phyloP scores from a whole-genome alignment of 2,888 invertebrate species.

The Parapristionchus giblindavisi region DNA sequence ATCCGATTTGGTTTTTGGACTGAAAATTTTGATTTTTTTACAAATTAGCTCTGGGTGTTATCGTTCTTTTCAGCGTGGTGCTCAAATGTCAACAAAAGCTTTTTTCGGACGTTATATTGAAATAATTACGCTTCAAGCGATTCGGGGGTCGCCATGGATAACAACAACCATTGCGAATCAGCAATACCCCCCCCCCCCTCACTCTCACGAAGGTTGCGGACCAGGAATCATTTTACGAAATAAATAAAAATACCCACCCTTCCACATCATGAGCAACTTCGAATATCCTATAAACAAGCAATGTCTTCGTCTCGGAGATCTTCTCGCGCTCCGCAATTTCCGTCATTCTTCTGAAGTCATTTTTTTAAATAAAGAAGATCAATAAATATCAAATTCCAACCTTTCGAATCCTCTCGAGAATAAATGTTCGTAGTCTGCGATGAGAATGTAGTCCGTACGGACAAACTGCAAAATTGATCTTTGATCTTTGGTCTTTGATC shows the following conservation, averaged over 20 bases:
- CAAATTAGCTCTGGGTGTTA: neutral
- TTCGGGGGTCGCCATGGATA: too few species aligned
- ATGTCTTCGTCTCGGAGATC: neutral
- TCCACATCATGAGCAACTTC: conserved; percentile 18
- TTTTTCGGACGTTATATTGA: neutral
- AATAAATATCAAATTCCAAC: neutral
- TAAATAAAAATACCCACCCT: neutral
- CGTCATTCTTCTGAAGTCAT: conserved; percentile 14
- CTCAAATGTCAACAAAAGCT: too few species aligned
- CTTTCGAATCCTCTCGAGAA: conserved; percentile 36
- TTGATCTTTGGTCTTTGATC: neutral
- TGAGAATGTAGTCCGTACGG: conserved; percentile 2
- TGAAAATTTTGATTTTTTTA: neutral
- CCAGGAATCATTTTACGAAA: neutral
- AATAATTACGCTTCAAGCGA: neutral
- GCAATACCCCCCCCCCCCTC: too few species aligned
- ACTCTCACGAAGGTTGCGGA: too few species aligned
- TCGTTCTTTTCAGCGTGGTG: too few species aligned
- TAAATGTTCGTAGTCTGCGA: conserved; percentile 37
- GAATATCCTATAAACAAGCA: conserved; percentile 36
- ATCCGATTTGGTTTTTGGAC: conserved; percentile 26
- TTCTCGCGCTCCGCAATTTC: conserved; percentile 25
- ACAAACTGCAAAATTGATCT: conserved; percentile 29
- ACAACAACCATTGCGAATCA: too few species aligned
- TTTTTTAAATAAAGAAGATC: neutral